A percentile compares a stretch with the other conserved stretches of the same genome.
phyloP scores from a whole-genome alignment of 23 tunicate genomes.

The Oikopleura albicans region DNA sequence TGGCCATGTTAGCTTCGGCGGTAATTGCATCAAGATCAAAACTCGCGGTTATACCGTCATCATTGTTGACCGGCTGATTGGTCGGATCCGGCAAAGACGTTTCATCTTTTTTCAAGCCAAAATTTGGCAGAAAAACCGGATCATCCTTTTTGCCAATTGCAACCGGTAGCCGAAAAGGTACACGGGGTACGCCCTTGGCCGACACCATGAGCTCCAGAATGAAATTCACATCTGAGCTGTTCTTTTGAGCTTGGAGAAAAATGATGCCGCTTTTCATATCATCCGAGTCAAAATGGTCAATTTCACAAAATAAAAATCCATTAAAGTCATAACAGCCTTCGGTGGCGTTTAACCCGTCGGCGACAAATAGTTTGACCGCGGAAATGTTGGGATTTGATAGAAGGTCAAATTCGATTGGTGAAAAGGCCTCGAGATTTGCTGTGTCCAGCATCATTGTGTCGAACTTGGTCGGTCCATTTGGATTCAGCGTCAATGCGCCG shows the following conservation, averaged over 20 bases:
- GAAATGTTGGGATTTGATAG: neutral
- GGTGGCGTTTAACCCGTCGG: neutral
- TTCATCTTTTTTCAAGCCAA: neutral
- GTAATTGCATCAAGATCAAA: too few relatives aligned
- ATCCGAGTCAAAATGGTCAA: neutral
- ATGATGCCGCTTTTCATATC: neutral
- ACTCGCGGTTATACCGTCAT: too few relatives aligned
- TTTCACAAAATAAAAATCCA: neutral
- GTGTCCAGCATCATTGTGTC: neutral
- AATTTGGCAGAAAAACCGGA: neutral
- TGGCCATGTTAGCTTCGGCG: neutral
- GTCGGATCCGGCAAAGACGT: neutral
- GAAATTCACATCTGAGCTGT: neutral
- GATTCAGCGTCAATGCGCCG: neutral
- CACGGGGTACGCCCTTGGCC: neutral
- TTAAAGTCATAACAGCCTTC: neutral
- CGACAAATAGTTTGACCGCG: neutral
- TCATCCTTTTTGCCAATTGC: neutral
- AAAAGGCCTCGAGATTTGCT: neutral
- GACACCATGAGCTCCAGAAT: neutral
- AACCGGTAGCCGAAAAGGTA: neutral
- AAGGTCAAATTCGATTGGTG: neutral
- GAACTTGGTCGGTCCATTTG: neutral
- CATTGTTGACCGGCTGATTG: neutral
- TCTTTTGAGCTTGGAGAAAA: neutral